Evolutionary conservation across 2,888 invertebrate genomes (phyloP), one percentile per base, ranked within the genome.

Genomic region (Caenorhabditis virilis): DNA sequence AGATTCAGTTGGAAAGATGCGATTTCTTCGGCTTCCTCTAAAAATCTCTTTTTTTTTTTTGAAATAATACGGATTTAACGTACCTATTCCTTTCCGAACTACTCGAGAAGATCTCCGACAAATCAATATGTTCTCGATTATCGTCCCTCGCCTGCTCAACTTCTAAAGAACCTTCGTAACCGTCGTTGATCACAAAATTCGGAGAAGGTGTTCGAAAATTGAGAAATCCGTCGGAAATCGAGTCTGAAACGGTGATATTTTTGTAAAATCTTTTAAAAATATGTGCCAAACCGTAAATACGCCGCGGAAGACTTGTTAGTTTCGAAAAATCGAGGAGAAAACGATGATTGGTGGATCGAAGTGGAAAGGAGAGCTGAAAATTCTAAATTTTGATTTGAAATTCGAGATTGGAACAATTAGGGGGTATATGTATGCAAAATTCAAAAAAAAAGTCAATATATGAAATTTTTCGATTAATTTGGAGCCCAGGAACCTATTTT

Each of bases 111-210:
- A 57, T 45, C 27, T 57, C 63, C 30, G 63, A 63, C n/a, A 63
- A 38, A 30, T 63, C 42, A n/a, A 63, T 63, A 27, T 54, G 53
- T 23, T 63, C 63, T 22, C 56, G 36, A 33, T 35, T 27, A n/a
- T 30, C 45, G 26, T 62, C 48, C 15, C 62, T 46, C 2, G 43
- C 62, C 6, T 33, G 11, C 23, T 62, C 62, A n/a, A 62, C 56
- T 27, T 46, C 47, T 22, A 56, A 25, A 7, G 22, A 26, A 11
- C 35, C 13, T 22, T 56, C 45, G 18, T 48, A 7, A n/a, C 38
- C 41, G 9, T 41, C 39, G 20, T 23, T 35, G 56, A 5, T n/a
- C 7, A n/a, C 25, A 16, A 7, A 16, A 4, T 15, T 49, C 49
- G 7, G 20, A 13, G 27, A n/a, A 27, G 7, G 18, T 15, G 2